Base-by-base conservation (phyloP, 2,113 vertebrate species). In the Eudyptes chrysolophus region DNA sequence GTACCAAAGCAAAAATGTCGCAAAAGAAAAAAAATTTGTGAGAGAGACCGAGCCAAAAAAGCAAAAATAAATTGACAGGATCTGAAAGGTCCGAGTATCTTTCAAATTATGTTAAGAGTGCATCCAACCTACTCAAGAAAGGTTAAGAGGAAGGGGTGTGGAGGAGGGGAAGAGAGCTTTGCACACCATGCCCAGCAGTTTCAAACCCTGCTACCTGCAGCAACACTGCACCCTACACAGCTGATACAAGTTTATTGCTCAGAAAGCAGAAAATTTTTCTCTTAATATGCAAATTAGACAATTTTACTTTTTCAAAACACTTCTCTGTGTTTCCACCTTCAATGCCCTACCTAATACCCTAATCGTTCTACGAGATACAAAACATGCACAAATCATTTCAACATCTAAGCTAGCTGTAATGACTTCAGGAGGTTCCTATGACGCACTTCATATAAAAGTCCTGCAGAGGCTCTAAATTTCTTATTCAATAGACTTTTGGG, bases 361-460 rank as follows among this genome's bases (percentile, higher is more conserved):
- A 34, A 86, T 22, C 0, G 0, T 51, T 27, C 57, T 8, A 36
- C 0, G 3, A 68, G 48, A 77, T 15, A 66, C 13, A 79, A 57
- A 61, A 34, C 38, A 40, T 1, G 10, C 36, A 69, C 51, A 60
- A 44, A 68, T 36, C 27, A 64, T 24, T 61, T 42, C 60, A 64
- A 38, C 4, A 46, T 25, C 46, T 60, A 30, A 38, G 32, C 34
- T 17, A 54, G n/a, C 10, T 69, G 9, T 26, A 84, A 80, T 10
- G 15, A 57, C n/a, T 75, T 80, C 51, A 86, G 60, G 51, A 68
- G 42, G 49, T 38, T 83, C 48, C 71, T 72, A 17, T 10, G 38
- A 87, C 4, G 9, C 8, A 65, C 38, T 69, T 44, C 44, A 66
- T 49, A 64, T 1, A 4, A 3, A 64, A 81, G 32, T 80, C 80